phyloP scores from a whole-genome alignment of 2,797 vertebrate species.

The Chiropotes sagulatus region DNA sequence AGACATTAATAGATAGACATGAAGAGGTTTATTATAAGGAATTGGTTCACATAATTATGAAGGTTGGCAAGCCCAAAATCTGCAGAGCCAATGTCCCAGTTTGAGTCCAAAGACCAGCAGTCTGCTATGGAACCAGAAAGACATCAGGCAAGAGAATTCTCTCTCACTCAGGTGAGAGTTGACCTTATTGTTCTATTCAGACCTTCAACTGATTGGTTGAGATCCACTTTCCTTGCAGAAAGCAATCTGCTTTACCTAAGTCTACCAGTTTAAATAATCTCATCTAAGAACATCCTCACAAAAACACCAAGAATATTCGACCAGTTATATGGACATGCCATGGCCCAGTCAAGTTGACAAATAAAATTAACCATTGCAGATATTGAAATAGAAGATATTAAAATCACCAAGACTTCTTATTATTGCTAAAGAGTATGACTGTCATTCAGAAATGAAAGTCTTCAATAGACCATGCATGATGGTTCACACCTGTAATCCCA shows the following conservation, averaged over 20 bases:
- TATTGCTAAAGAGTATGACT: not conserved
- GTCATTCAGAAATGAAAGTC: not conserved
- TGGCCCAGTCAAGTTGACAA: not conserved
- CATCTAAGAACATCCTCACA: not conserved
- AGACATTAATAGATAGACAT: not conserved
- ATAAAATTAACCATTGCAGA: not conserved
- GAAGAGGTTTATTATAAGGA: not conserved
- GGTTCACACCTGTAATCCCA: not conserved
- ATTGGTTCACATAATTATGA: not conserved
- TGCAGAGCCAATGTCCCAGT: not conserved
- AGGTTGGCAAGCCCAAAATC: not conserved
- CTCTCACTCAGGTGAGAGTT: not conserved
- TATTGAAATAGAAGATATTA: not conserved
- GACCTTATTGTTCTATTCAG: not conserved
- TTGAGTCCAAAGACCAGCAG: not conserved
- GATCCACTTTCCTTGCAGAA: not conserved
- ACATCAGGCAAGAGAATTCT: not conserved
- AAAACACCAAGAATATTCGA: not conserved
- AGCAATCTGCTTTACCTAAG: not conserved
- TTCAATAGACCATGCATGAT: not conserved
- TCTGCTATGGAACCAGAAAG: not conserved
- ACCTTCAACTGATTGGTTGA: not conserved
- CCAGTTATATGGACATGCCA: not conserved
- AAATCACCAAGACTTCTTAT: not conserved
- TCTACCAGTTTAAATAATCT: not conserved